Evolutionary conservation across 2,888 invertebrate species (phyloP).

Genomic region (Drosophila villosipedis): DNA sequence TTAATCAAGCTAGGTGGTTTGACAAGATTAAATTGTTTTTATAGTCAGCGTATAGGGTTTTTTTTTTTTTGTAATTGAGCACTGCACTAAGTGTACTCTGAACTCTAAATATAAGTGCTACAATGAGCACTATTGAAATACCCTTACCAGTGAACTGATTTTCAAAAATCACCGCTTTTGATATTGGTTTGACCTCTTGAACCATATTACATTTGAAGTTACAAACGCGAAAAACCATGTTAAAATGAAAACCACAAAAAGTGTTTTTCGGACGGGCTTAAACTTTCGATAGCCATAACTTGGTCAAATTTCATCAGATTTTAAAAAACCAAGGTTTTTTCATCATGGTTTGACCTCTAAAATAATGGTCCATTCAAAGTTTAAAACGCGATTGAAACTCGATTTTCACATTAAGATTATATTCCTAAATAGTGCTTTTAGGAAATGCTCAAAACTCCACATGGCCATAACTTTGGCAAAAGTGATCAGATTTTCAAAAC

Average conservation of each 20-base stretch:
- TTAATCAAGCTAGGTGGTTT: neutral
- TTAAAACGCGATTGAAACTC: neutral
- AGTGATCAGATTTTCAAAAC: neutral
- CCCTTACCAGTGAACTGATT: neutral
- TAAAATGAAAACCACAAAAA: neutral
- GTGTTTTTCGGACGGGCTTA: neutral
- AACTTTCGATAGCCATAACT: neutral
- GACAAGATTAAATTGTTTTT: neutral
- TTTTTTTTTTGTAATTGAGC: neutral
- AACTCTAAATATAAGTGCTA: neutral
- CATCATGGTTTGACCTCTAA: neutral
- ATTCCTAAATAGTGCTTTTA: neutral
- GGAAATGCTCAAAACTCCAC: neutral
- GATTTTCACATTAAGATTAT: neutral
- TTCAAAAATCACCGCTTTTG: neutral
- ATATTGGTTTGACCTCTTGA: neutral
- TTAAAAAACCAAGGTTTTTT: neutral
- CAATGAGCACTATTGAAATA: neutral
- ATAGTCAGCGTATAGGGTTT: neutral
- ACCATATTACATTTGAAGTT: neutral
- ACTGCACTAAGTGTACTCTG: neutral
- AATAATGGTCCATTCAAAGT: neutral
- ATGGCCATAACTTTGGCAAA: neutral
- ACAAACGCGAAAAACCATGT: neutral
- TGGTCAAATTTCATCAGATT: neutral